Evolutionary conservation across 1,140 invertebrate genomes (phyloP), one percentile per base, ranked within the genome.

Genomic region (Plodia interpunctella): DNA sequence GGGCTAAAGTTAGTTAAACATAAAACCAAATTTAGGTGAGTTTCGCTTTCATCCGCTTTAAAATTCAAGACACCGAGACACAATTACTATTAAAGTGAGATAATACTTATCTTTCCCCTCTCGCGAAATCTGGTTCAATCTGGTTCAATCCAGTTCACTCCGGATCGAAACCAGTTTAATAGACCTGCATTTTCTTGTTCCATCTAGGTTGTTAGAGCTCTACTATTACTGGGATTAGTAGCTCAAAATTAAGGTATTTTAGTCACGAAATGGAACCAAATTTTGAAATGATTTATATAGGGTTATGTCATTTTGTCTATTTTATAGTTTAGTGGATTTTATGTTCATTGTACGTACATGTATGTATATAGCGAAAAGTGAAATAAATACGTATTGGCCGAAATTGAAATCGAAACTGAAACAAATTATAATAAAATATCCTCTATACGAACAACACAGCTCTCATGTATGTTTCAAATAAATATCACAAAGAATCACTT

Each of bases 1-100:
- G n/a, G n/a, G n/a, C n/a, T n/a, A n/a, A n/a, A n/a, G n/a, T n/a
- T n/a, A n/a, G n/a, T n/a, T n/a, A n/a, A n/a, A 25, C 6, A 3
- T 25, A 25, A 25, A 25, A 25, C 21, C 21, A 25, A 25, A 25
- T 25, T 6, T 25, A 25, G 21, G 21, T 25, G 21, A 32, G 30
- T 32, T 11, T 32, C 11, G 30, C 30, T 32, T 9, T 32, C 30
- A 6, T 9, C 6, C 2, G 30, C 30, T 32, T 44, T 15, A 44
- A 44, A 44, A 44, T 44, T 44, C 38, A 44, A 15, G 13, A 6
- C 38, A 44, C 38, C 13, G 15, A 44, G n/a, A 44, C 13, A 13
- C 38, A 44, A 44, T 44, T 44, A 44, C 38, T 44, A 44, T 44
- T 44, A 44, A 44, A 44, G 13, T 44, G 15, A 44, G 38, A 44